phyloP scores from a whole-genome alignment of 23 tunicate genomes.

The Halocynthia roretzi region DNA sequence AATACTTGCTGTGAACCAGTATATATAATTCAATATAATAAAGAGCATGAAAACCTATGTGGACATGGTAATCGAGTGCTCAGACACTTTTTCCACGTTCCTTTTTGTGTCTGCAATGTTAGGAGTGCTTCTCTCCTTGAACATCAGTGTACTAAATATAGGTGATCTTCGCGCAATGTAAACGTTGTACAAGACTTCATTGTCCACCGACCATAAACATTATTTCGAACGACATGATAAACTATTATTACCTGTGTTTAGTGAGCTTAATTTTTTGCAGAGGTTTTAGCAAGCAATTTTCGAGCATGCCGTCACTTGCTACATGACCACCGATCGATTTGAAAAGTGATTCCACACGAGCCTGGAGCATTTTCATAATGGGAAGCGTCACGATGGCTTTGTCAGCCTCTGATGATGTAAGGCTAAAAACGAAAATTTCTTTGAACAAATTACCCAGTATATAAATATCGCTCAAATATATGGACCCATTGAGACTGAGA shows the following conservation, averaged over 20 bases:
- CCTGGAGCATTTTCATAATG: not conserved
- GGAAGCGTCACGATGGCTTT: not conserved
- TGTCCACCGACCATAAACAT: not conserved
- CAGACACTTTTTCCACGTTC: no score
- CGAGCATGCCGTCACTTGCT: not conserved
- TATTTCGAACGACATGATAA: not conserved
- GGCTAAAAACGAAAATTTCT: not conserved
- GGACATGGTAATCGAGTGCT: no score
- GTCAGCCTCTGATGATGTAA: not conserved
- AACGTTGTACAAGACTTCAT: not conserved
- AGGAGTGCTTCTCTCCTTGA: not conserved
- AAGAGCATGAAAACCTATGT: no score
- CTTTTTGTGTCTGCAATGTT: not conserved
- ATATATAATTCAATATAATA: no score
- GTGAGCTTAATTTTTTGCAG: no score
- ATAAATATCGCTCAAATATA: no score
- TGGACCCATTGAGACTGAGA: no score
- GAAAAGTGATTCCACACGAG: slow-evolving; percentile 13
- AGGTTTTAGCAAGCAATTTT: no score
- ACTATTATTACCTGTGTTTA: no score
- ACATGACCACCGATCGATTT: slow-evolving; percentile 11
- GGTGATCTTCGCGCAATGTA: not conserved
- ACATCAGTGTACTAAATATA: not conserved
- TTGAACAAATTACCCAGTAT: no score
- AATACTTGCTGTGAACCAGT: no score